phyloP scores from a whole-genome alignment of 1,140 invertebrate genomes.

The Drosophila biarmipes region DNA sequence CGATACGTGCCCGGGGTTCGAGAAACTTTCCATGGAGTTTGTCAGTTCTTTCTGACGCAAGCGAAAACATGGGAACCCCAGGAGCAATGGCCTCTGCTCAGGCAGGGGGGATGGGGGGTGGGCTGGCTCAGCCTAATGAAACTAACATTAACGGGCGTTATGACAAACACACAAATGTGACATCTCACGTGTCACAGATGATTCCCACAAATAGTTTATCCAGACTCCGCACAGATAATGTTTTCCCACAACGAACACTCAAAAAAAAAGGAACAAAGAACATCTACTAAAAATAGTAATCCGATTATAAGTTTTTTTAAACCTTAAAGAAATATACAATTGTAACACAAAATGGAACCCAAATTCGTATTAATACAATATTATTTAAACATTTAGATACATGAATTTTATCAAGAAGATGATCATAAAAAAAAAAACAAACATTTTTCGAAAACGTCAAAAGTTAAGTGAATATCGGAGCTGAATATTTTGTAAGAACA shows the following conservation, averaged over 20 bases:
- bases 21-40: conserved; percentile 49
- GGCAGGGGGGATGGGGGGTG: no score
- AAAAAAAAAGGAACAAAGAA: not conserved
- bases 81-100: conserved; percentile 37
- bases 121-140: conserved; percentile 55
- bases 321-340: no score
- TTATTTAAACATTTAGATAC: no score
- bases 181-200: conserved; percentile 38
- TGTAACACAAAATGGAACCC: no score
- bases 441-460: no score
- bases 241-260: not conserved
- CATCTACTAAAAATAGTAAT: no score
- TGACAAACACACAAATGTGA: conserved; percentile 32
- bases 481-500: not conserved
- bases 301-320: not conserved
- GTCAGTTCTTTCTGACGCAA: conserved; percentile 12
- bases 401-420: no score
- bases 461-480: no score
- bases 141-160: conserved; percentile 35
- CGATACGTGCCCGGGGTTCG: conserved; percentile 70
- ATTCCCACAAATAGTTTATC: conserved; percentile 22
- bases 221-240: conserved; percentile 1
- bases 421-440: no score
- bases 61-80: conserved; percentile 4
- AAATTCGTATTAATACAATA: no score